Base-by-base conservation (phyloP, 2,113 vertebrate species). In the Caretta caretta region DNA sequence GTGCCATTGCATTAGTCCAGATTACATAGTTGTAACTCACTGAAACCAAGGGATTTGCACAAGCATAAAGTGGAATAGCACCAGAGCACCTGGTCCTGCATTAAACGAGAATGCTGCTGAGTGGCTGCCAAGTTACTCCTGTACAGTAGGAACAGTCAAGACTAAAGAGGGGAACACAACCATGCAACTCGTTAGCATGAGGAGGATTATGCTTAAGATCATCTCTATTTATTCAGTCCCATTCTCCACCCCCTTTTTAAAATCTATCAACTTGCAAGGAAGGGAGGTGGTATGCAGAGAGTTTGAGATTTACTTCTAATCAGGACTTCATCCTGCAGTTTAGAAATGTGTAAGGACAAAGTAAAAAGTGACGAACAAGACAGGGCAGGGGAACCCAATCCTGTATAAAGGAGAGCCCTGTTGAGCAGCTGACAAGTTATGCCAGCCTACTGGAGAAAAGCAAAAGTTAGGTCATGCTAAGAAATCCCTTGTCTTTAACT, bases 261-360 rank as follows among this genome's bases (percentile, higher is more conserved):
- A 54, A 49, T 12, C 54, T 69, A 0, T 0, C 3, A 17, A 46
- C 25, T 51, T 86, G 35, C 10, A 35, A 62, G 8, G 25, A 83
- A 69, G 82, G 88, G 69, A 88, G 78, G 57, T 2, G 1, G 24
- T 17, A 27, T n/a, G 19, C 19, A 50, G 49, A n/a, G 49, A 78
- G 22, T 14, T 48, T 8, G 38, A 78, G 10, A 78, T 46, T 13
- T 11, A 24, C 72, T 46, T 76, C 38, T 11, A 13, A 25, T 89
- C 65, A 2, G 27, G 31, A 90, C 24, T 31, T 90, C 91, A 94
- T 90, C 84, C 97, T 90, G 16, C 57, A 89, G 51, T 54, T 90
- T 27, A 0, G 17, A 12, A 79, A 84, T 59, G 57, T 76, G 54
- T 76, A 75, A 93, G 92, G 91, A 65, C 84, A 85, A 93, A 90